Base-by-base conservation (phyloP, 2,113 vertebrate species). In the Leiothrix lutea region DNA sequence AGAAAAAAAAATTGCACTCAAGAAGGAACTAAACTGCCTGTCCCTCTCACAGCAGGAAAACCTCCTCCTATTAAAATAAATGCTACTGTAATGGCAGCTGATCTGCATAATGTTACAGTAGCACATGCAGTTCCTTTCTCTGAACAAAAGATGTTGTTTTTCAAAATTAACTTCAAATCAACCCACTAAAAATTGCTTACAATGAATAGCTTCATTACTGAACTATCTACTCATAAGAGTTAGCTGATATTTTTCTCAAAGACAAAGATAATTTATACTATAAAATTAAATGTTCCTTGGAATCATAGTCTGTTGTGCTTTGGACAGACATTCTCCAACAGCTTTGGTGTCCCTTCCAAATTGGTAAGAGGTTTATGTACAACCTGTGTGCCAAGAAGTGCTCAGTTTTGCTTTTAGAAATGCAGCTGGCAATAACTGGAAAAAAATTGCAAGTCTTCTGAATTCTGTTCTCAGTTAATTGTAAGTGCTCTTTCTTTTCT, bases 61-160 rank as follows among this genome's bases (percentile, higher is more conserved):
- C 24, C 38, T 88, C 35, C 71, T 84, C 20, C 45, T 42, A 19
- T 71, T 90, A 90, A 87, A 94, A 91, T 70, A 64, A 90, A 74
- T 47, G 51, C 62, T 81, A 11, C 70, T 77, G 87, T 33, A 56
- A 48, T 61, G 51, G 67, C 25, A 71, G 57, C 53, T 72, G 69
- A 89, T 79, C 72, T 93, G 77, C 86, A 80, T 86, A 86, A 92
- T 29, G 40, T 67, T 86, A 79, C 69, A 53, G 71, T 56, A 93
- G 88, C 70, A 83, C 42, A 64, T 9, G n/a, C 58, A n/a, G n/a
- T 9, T 80, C 73, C 28, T 40, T 86, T 80, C 58, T 90, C 58
- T 47, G 84, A 95, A 94, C 64, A 93, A 88, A 94, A 87, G 42
- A 85, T 28, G 23, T 18, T 85, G 42, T 14, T 93, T 91, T 94